phyloP scores from a whole-genome alignment of 2,797 vertebrate species.

The Poecilia velifera region DNA sequence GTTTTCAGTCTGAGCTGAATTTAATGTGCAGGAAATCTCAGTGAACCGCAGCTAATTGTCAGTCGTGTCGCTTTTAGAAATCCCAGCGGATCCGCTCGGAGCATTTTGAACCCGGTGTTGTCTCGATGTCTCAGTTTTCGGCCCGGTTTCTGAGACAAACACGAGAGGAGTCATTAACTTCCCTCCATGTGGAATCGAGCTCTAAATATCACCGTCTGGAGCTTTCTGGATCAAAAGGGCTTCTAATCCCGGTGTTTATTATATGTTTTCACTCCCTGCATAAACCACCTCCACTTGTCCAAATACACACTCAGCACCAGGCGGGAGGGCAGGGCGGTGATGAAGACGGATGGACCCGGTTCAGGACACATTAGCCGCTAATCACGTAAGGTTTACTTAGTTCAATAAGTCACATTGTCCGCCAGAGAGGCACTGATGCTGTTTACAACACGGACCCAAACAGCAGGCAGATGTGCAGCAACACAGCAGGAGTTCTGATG shows the following conservation, averaged over 20 bases:
- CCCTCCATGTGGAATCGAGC: conserved; percentile 61
- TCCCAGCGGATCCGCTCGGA: background rate
- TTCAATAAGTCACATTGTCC: conserved; percentile 62
- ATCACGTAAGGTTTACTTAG: conserved; percentile 74
- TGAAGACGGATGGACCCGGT: conserved; percentile 77
- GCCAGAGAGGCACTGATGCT: conserved; percentile 34
- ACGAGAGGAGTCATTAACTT: conserved; percentile 43
- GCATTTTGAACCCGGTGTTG: background rate
- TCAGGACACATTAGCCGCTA: conserved; percentile 75
- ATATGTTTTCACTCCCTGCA: conserved; percentile 82
- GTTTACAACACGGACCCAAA: conserved; percentile 32
- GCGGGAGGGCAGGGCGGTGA: conserved; percentile 64
- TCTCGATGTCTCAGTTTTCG: background rate
- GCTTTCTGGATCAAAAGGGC: conserved; percentile 68
- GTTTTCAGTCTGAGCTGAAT: background rate
- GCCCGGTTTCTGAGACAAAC: conserved; percentile 21
- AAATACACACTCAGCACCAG: conserved; percentile 77
- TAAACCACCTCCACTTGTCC: conserved; percentile 80
- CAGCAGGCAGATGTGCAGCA: conserved; percentile 5
- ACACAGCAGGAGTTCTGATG: background rate
- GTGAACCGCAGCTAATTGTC: background rate
- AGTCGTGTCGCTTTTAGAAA: background rate
- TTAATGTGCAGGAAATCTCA: background rate
- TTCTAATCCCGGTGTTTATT: conserved; percentile 83
- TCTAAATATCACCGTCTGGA: conserved; percentile 62